phyloP scores from a whole-genome alignment of 2,797 vertebrate species.

The Schizothorax lantsangensis region DNA sequence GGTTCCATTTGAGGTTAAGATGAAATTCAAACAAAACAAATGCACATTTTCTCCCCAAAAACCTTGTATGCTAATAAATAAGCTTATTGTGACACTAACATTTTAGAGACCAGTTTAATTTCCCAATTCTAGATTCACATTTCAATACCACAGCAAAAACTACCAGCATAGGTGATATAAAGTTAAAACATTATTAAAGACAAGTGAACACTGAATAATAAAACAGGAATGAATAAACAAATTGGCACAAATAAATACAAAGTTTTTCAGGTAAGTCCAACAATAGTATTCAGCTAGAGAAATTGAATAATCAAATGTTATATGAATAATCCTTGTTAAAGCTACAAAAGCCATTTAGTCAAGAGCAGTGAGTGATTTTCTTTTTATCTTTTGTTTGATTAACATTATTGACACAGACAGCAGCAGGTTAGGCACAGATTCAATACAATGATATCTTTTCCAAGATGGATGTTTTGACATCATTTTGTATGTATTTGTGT shows the following conservation, averaged over 20 bases:
- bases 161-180: not conserved
- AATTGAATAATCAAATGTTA: too few species aligned
- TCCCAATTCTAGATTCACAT: too few species aligned
- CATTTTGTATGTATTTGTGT: not conserved
- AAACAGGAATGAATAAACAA: not conserved
- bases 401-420: not conserved
- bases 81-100: not conserved
- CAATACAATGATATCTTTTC: too few species aligned
- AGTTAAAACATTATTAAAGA: not conserved
- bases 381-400: not conserved
- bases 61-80: not conserved
- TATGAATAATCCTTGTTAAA: too few species aligned
- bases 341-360: too few species aligned
- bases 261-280: not conserved
- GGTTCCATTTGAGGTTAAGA: not conserved
- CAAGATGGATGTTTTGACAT: too few species aligned
- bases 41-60: constrained; percentile 50
- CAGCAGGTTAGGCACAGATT: not conserved
- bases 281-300: too few species aligned
- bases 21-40: constrained; percentile 43
- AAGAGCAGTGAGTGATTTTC: not conserved
- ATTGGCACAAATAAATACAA: not conserved
- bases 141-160: not conserved
- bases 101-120: not conserved
- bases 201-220: not conserved